Conservation (phyloP, 2,797 vertebrate species). For the Pangasius krempfi region DNA sequence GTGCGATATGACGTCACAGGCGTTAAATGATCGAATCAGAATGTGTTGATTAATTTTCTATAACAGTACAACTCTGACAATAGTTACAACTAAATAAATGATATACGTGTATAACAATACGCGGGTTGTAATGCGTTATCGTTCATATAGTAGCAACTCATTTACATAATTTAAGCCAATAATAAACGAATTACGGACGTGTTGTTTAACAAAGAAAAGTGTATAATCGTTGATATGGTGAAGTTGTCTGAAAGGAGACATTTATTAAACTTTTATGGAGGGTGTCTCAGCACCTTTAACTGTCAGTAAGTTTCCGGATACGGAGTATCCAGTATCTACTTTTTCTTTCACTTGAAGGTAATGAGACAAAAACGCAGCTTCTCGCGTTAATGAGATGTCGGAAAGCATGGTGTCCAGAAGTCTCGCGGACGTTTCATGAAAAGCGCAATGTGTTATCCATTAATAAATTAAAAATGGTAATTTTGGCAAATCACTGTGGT, state of each 20-base stretch:
- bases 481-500: neutral
- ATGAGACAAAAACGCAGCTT: neutral
- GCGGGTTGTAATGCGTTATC: neutral
- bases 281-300: neutral
- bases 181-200: neutral
- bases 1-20: neutral
- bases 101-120: neutral
- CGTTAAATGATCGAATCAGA: neutral
- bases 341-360: neutral
- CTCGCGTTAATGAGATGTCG: neutral
- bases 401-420: neutral
- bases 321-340: neutral
- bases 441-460: neutral
- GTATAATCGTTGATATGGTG: neutral
- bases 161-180: neutral
- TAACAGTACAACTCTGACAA: neutral
- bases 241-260: neutral
- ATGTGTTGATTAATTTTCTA: neutral
- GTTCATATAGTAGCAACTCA: neutral
- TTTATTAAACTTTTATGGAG: neutral
- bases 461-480: neutral
- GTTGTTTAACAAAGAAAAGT: neutral
- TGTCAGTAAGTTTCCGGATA: neutral
- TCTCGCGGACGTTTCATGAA: neutral
- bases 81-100: neutral